These are phyloP conservation scores for Riparia riparia DNA, from an alignment of 2,113 vertebrate genomes.

Conservation along the genomic window DNA sequence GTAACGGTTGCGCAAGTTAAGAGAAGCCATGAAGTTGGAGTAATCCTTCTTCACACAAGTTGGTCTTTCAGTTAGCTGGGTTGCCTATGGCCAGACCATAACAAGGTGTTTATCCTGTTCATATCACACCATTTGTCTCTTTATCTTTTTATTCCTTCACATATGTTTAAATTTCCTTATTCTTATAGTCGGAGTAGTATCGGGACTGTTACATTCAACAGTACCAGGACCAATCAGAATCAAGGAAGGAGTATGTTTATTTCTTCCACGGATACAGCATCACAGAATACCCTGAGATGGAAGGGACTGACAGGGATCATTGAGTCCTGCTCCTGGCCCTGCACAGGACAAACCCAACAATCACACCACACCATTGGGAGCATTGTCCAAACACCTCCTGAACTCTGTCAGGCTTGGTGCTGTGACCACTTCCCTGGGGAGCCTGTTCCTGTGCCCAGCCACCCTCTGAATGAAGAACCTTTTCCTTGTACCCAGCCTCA, in stretches of 20 bases:
- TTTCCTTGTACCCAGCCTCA: neutral
- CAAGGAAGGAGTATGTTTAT: neutral
- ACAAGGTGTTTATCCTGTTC: neutral
- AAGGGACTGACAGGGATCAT: neutral
- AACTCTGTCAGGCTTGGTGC: neutral
- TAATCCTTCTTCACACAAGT: slow-evolving; percentile 97
- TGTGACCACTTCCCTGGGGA: neutral
- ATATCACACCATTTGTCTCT: neutral
- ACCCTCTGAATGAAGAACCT: neutral
- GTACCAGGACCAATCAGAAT: neutral
- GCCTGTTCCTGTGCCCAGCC: accelerated
- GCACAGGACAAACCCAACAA: neutral
- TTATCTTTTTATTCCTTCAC: neutral
- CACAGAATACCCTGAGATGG: neutral
- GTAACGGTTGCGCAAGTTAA: slow-evolving; percentile 95
- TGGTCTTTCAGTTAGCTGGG: slow-evolving; percentile 92
- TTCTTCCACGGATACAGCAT: neutral
- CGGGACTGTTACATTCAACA: neutral
- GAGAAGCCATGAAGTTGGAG: slow-evolving; percentile 97
- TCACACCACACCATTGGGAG: neutral
- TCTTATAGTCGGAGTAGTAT: neutral
- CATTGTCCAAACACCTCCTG: neutral
- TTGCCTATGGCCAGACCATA: slow-evolving; percentile 75
- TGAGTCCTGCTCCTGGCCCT: neutral
- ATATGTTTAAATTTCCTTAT: neutral